Evolutionary conservation across 2,113 vertebrate genomes (phyloP).

Genomic region (Elephantulus edwardii): DNA sequence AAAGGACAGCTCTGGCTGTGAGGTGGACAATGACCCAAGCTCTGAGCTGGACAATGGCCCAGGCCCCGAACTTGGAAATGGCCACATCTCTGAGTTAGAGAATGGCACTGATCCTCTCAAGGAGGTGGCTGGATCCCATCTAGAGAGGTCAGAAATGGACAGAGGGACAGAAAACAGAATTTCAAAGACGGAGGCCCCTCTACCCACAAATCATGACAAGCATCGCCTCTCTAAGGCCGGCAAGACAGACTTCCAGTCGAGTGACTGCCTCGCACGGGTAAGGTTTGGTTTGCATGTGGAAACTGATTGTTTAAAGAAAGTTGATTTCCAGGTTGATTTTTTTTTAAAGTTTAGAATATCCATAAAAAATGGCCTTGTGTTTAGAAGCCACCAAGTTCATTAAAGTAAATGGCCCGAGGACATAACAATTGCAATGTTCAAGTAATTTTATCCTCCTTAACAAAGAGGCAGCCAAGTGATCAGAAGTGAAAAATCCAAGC

Average conservation of each 20-base stretch:
- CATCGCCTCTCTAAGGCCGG: conserved; percentile 83
- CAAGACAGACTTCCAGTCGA: conserved; percentile 82
- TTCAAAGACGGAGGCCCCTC: conserved; percentile 66
- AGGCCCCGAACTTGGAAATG: conserved; percentile 69
- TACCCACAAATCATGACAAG: conserved; percentile 72
- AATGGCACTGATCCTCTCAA: conserved; percentile 80
- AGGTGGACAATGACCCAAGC: conserved; percentile 66
- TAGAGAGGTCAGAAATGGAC: conserved; percentile 75
- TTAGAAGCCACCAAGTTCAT: conserved; percentile 18
- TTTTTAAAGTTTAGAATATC: conserved; percentile 24
- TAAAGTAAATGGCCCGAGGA: conserved; percentile 44
- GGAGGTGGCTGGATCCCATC: conserved; percentile 81
- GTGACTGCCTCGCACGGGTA: conserved; percentile 88
- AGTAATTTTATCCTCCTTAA: conserved; percentile 61
- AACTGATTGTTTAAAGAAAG: conserved; percentile 20
- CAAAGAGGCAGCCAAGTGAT: conserved; percentile 23
- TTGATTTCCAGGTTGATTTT: not conserved
- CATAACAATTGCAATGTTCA: conserved; percentile 62
- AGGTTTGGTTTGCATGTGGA: conserved; percentile 41
- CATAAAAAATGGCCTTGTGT: conserved; percentile 24
- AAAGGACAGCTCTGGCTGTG: conserved; percentile 68
- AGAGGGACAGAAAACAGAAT: conserved; percentile 62
- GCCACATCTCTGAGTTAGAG: conserved; percentile 73
- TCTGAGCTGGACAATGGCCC: conserved; percentile 77
- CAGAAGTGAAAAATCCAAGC: conserved; percentile 72